Conservation (phyloP, 2,113 vertebrate species). For the Paraplagusia blochii region DNA sequence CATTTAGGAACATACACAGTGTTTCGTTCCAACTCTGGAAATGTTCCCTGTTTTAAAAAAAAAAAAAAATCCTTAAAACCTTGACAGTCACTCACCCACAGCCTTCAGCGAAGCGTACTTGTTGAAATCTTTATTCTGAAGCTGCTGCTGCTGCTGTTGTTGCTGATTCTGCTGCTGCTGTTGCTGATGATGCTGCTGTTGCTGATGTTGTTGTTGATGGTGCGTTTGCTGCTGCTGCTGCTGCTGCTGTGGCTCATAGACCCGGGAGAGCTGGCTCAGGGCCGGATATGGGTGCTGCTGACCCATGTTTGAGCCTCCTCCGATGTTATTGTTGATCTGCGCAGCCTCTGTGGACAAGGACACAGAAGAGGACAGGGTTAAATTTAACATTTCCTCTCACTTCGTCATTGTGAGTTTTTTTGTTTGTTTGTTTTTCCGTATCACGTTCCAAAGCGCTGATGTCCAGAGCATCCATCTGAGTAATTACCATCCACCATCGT, state of each 20-base stretch:
- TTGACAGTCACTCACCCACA: slow-evolving; percentile 83
- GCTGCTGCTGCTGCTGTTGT: slow-evolving; percentile 64
- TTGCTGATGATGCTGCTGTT: slow-evolving; percentile 77
- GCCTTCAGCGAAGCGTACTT: slow-evolving; percentile 97
- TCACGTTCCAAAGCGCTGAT: neutral
- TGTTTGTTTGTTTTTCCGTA: neutral
- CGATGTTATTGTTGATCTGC: slow-evolving; percentile 91
- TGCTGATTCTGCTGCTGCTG: slow-evolving; percentile 80
- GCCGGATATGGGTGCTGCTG: slow-evolving; percentile 90
- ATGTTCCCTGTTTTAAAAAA: neutral
- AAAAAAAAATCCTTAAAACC: slow-evolving; percentile 6
- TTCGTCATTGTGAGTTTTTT: neutral
- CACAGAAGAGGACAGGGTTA: slow-evolving; percentile 33
- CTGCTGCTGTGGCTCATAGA: slow-evolving; percentile 88
- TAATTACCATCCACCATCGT: slow-evolving; percentile 1
- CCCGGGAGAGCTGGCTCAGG: slow-evolving; percentile 90
- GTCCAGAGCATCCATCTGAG: neutral
- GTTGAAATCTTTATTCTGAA: slow-evolving; percentile 89
- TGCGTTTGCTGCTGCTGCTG: slow-evolving; percentile 78
- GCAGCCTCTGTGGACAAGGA: slow-evolving; percentile 78
- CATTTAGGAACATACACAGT: neutral
- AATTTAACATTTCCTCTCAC: neutral
- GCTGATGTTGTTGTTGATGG: slow-evolving; percentile 81
- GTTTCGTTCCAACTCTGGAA: neutral
- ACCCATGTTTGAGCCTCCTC: slow-evolving; percentile 82